These are phyloP conservation scores for Cybosia mesomella DNA, from an alignment of 2,888 invertebrate species.

Conservation along the genomic window DNA sequence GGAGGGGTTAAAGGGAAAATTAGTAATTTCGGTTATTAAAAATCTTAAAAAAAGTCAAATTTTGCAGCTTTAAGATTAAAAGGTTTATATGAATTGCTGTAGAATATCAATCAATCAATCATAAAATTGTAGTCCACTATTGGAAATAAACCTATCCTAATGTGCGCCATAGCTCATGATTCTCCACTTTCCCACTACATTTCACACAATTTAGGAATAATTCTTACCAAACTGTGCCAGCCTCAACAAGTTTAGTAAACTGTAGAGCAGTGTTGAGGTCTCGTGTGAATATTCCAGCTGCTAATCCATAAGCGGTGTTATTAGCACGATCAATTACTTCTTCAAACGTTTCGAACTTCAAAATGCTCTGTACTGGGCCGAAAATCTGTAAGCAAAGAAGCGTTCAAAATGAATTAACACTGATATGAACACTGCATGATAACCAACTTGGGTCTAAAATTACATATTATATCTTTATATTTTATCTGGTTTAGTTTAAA, in stretches of 20 bases:
- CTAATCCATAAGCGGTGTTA: slow-evolving; percentile 92
- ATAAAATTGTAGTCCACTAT: neutral
- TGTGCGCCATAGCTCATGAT: neutral
- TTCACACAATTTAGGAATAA: neutral
- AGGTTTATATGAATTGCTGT: neutral
- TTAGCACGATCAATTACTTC: slow-evolving; percentile 95
- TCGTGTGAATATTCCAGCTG: slow-evolving; percentile 93
- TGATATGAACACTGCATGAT: too few species aligned
- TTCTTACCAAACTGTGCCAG: slow-evolving; percentile 92
- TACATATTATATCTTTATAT: neutral
- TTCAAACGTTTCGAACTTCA: slow-evolving; percentile 92
- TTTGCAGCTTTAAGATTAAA: neutral
- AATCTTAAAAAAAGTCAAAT: too few species aligned
- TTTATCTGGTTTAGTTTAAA: neutral
- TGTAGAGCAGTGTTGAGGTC: slow-evolving; percentile 92
- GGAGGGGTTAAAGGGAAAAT: too few species aligned
- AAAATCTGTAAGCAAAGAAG: slow-evolving; percentile 89
- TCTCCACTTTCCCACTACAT: neutral
- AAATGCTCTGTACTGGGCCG: slow-evolving; percentile 95
- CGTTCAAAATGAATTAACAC: neutral
- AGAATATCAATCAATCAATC: neutral
- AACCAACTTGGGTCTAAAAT: neutral
- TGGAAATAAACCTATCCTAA: neutral
- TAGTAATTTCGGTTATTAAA: too few species aligned
- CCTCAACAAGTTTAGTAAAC: slow-evolving; percentile 91